Conservation (phyloP, 1,140 invertebrate genomes). For the Drosophila prosaltans region DNA sequence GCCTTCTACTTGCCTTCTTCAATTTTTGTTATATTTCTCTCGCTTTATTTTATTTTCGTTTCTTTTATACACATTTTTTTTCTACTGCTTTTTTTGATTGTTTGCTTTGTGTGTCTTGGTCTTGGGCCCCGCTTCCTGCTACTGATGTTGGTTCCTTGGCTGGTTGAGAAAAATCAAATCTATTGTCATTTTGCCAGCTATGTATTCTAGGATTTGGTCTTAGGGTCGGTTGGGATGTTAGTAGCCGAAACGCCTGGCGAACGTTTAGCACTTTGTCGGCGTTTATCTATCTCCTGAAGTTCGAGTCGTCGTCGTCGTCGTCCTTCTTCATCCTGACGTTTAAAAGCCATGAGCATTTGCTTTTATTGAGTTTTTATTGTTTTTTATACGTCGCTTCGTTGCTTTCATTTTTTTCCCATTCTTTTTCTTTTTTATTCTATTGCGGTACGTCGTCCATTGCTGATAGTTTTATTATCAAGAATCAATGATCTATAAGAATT, state of each 20-base stretch:
- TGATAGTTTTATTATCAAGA: slow-evolving; percentile 79
- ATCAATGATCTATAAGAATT: slow-evolving; percentile 78
- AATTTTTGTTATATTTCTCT: slow-evolving; percentile 80
- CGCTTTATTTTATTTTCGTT: slow-evolving; percentile 50
- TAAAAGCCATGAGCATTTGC: slow-evolving; percentile 76
- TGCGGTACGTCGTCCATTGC: slow-evolving; percentile 45
- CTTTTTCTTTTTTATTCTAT: slow-evolving; percentile 28
- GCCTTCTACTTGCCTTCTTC: slow-evolving; percentile 49
- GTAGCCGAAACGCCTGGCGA: slow-evolving; percentile 20
- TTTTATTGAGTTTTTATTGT: slow-evolving; percentile 82
- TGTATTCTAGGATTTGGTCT: slow-evolving; percentile 26
- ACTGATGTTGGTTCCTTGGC: slow-evolving; percentile 17
- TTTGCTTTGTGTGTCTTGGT: slow-evolving; percentile 78
- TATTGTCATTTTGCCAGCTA: slow-evolving; percentile 78
- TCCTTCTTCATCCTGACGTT: slow-evolving; percentile 59
- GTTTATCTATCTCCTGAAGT: slow-evolving; percentile 33
- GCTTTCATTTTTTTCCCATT: slow-evolving; percentile 23
- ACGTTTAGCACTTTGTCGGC: slow-evolving; percentile 67
- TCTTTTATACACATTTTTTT: slow-evolving; percentile 57
- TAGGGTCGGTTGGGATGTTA: slow-evolving; percentile 1
- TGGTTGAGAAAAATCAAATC: slow-evolving; percentile 72
- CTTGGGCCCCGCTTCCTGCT: slow-evolving; percentile 48
- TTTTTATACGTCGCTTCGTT: slow-evolving; percentile 64
- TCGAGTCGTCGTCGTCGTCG: slow-evolving; percentile 22
- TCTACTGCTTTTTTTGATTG: slow-evolving; percentile 57